Conservation (phyloP, 1,140 invertebrate species). For the Drosophila pruinosa region DNA sequence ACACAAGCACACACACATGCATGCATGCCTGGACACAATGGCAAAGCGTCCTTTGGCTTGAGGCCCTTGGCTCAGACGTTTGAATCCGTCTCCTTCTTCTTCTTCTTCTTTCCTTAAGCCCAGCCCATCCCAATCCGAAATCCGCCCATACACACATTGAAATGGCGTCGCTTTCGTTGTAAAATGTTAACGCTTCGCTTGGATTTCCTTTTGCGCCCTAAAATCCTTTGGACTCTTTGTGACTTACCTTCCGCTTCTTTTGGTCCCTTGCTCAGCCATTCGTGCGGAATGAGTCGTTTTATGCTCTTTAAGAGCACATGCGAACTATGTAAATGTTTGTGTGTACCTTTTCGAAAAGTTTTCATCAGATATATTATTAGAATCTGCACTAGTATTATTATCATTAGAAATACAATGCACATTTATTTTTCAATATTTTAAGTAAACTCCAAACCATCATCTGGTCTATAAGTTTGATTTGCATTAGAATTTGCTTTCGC, state of each 20-base stretch:
- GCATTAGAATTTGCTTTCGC: too few relatives aligned
- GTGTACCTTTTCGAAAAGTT: neutral
- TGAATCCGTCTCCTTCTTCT: slow-evolving; percentile 32
- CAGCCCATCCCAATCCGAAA: neutral
- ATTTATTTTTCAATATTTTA: neutral
- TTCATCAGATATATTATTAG: neutral
- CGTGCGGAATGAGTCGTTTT: slow-evolving; percentile 73
- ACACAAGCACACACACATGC: neutral
- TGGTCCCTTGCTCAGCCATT: slow-evolving; percentile 31
- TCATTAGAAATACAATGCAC: neutral
- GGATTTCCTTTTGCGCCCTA: slow-evolving; percentile 51
- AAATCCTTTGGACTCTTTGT: slow-evolving; percentile 10
- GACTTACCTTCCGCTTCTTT: too few relatives aligned
- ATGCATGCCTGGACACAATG: neutral
- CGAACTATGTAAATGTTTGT: neutral
- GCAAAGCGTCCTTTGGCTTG: neutral
- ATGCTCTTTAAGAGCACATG: slow-evolving; percentile 37
- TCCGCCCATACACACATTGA: slow-evolving; percentile 33
- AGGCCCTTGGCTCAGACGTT: slow-evolving; percentile 32
- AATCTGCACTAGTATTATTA: neutral
- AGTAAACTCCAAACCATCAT: too few relatives aligned
- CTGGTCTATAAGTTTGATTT: too few relatives aligned
- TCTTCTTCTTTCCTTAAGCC: slow-evolving; percentile 16
- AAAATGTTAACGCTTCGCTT: slow-evolving; percentile 77
- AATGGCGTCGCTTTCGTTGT: slow-evolving; percentile 76